phyloP scores from a whole-genome alignment of 2,113 vertebrate species.

The Cyprinus carpio region DNA sequence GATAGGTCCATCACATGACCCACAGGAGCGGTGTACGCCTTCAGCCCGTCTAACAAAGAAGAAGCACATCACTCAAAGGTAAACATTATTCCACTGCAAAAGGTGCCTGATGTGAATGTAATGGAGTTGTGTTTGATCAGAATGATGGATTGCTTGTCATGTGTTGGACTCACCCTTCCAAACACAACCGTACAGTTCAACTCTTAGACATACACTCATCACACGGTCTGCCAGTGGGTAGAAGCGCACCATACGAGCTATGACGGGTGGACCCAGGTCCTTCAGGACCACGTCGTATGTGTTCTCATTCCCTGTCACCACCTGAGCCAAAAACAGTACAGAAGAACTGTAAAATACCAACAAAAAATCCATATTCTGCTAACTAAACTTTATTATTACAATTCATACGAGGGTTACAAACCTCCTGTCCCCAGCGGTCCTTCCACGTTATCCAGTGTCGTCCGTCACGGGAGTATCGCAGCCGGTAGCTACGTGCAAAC shows the following conservation, averaged over 20 bases:
- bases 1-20: slow-evolving; percentile 85
- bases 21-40: slow-evolving; percentile 84
- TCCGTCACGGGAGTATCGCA: slow-evolving; percentile 88
- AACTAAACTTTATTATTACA: neutral
- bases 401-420: slow-evolving; percentile 56
- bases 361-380: neutral
- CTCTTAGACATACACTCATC: slow-evolving; percentile 93
- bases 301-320: slow-evolving; percentile 90
- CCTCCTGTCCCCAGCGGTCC: slow-evolving; percentile 87
- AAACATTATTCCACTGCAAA: neutral
- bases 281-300: slow-evolving; percentile 90
- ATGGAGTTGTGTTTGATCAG: neutral
- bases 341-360: neutral
- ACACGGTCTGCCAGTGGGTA: slow-evolving; percentile 89
- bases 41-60: slow-evolving; percentile 78
- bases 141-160: slow-evolving; percentile 16
- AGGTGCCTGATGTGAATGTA: neutral
- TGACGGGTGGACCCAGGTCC: slow-evolving; percentile 87
- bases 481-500: slow-evolving; percentile 85
- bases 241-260: slow-evolving; percentile 87
- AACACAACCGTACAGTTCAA: slow-evolving; percentile 93
- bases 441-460: slow-evolving; percentile 86
- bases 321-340: slow-evolving; percentile 67
- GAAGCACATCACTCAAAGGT: neutral
- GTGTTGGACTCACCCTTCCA: slow-evolving; percentile 82